These are phyloP conservation scores for Sminthurides bifidus DNA, from an alignment of 1,140 invertebrate genomes.

Conservation along the genomic window DNA sequence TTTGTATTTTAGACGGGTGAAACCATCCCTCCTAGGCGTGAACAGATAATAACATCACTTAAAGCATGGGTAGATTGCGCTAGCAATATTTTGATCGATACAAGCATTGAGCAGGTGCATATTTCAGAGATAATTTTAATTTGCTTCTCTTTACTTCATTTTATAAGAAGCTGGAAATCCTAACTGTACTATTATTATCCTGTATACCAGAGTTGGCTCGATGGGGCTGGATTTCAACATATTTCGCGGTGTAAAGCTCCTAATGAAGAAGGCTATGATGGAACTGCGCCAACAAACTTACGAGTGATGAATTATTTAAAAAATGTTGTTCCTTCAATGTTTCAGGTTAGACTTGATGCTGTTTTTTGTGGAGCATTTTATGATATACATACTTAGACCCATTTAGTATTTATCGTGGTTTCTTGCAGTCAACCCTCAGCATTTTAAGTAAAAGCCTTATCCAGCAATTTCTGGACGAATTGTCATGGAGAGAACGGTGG, in stretches of 20 bases:
- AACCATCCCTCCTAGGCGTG: conserved; percentile 6
- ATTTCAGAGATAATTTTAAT: not conserved
- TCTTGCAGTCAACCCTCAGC: conserved; percentile 62
- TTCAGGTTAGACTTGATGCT: conserved; percentile 39
- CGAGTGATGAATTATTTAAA: conserved; percentile 75
- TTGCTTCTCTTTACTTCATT: not conserved
- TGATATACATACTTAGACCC: not conserved
- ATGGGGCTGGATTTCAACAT: conserved; percentile 61
- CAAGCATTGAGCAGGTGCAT: conserved; percentile 66
- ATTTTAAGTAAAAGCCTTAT: conserved; percentile 69
- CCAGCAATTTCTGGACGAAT: conserved; percentile 76
- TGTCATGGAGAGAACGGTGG: conserved; percentile 65
- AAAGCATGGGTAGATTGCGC: conserved; percentile 60
- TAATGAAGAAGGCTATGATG: conserved; percentile 37
- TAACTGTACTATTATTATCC: not conserved
- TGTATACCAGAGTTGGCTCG: conserved; percentile 36
- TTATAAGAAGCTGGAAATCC: not conserved
- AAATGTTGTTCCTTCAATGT: conserved; percentile 74
- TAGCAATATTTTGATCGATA: conserved; percentile 64
- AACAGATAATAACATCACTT: conserved; percentile 58
- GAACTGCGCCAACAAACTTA: conserved; percentile 30
- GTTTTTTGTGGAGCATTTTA: conserved; percentile 4
- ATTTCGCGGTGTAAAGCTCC: conserved; percentile 50
- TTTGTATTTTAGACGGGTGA: not conserved
- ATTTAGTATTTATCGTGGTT: conserved; percentile 1